Conservation (phyloP, 2,797 vertebrate species). For the Chelon auratus region DNA sequence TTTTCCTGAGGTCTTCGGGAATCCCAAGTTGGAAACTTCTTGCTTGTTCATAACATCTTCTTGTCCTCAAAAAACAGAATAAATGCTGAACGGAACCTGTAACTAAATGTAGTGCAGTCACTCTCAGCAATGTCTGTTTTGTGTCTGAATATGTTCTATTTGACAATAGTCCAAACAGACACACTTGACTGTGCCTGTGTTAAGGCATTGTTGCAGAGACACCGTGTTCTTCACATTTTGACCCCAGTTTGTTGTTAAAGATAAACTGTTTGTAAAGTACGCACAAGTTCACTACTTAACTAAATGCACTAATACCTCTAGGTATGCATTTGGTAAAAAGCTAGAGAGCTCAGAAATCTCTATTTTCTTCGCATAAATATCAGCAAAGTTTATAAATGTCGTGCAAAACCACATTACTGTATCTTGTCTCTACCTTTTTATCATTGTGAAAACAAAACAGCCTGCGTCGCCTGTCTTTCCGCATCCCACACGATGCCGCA, state of each 20-base stretch:
- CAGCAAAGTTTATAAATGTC: not conserved
- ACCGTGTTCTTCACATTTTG: not conserved
- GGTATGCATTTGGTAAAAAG: not conserved
- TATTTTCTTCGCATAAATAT: not conserved
- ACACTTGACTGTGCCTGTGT: not conserved
- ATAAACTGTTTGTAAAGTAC: not conserved
- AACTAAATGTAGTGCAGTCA: not conserved
- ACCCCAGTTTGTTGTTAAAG: not conserved
- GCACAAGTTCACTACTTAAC: not conserved
- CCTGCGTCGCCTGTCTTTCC: not conserved
- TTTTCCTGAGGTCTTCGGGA: too few relatives aligned
- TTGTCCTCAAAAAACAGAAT: too few relatives aligned
- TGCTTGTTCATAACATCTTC: too few relatives aligned
- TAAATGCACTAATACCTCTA: not conserved
- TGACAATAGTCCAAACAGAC: not conserved
- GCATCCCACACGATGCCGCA: slow-evolving; percentile 5
- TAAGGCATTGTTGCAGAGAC: not conserved
- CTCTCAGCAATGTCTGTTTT: too few relatives aligned
- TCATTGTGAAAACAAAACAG: not conserved
- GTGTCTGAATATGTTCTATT: too few relatives aligned
- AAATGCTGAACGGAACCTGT: not conserved
- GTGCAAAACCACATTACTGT: not conserved
- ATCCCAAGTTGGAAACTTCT: too few relatives aligned
- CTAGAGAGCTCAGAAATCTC: not conserved
- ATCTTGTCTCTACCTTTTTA: not conserved